phyloP scores from a whole-genome alignment of 2,797 vertebrate species.

The Coregonus ussuriensis region DNA sequence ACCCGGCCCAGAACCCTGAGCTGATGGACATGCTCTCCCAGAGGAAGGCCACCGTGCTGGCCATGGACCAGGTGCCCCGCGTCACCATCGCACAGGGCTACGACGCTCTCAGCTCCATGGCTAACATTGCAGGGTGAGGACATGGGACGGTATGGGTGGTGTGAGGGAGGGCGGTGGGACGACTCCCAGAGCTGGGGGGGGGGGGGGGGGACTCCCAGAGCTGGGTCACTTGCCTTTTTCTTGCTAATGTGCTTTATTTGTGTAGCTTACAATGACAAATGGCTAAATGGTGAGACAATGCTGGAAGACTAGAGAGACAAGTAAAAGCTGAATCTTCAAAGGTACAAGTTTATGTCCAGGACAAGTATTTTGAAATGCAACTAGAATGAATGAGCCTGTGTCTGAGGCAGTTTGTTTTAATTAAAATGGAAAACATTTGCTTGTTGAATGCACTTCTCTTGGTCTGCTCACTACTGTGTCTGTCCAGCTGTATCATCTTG shows the following conservation, averaged over 20 bases:
- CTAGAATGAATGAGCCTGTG: no score
- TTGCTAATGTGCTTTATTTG: no score
- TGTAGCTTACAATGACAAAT: no score
- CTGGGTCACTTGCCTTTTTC: no score
- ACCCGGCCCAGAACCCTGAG: slow-evolving; percentile 81
- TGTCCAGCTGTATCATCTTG: not conserved
- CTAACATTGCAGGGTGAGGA: slow-evolving; percentile 80
- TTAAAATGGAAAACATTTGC: not conserved
- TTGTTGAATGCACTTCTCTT: not conserved
- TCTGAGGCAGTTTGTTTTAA: not conserved
- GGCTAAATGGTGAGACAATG: no score
- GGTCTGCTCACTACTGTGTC: not conserved
- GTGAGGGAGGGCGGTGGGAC: no score
- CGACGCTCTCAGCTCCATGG: slow-evolving; percentile 82
- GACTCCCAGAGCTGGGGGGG: not conserved
- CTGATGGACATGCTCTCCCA: slow-evolving; percentile 74
- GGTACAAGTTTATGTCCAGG: no score
- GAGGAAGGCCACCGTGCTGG: slow-evolving; percentile 77
- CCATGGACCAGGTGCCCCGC: slow-evolving; percentile 83
- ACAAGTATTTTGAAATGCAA: no score
- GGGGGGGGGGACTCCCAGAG: not conserved
- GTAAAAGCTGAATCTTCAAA: no score
- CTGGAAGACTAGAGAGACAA: no score
- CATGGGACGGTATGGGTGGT: not conserved
- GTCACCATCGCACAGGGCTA: slow-evolving; percentile 86